Conservation (phyloP, 1,140 invertebrate species). For the Tetramorium simillimum region DNA sequence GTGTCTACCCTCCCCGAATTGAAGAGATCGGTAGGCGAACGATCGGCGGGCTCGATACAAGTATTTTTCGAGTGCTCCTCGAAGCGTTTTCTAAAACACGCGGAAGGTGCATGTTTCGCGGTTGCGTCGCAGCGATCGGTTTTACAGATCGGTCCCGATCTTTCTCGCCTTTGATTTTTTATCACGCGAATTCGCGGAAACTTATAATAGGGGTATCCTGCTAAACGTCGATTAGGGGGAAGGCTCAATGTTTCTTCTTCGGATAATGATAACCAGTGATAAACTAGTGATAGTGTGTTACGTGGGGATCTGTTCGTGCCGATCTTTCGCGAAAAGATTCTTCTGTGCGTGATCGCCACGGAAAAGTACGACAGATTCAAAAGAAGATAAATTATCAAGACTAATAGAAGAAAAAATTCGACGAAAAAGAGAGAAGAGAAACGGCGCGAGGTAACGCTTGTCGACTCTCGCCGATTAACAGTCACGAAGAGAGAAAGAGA, state of each 20-base stretch:
- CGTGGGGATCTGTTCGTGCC: neutral
- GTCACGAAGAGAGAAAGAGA: conserved; percentile 37
- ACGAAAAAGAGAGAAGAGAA: conserved; percentile 9
- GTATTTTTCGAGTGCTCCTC: neutral
- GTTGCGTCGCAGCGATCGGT: neutral
- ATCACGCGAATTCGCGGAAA: neutral
- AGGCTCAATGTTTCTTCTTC: neutral
- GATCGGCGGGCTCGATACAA: neutral
- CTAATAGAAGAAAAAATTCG: neutral
- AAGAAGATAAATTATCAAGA: conserved; percentile 15
- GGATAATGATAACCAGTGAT: conserved; percentile 37
- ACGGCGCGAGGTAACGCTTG: conserved; percentile 66
- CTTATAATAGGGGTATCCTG: neutral
- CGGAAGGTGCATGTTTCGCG: neutral
- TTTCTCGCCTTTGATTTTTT: neutral
- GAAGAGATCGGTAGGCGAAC: conserved; percentile 17
- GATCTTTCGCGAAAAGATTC: conserved; percentile 43
- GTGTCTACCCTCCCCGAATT: conserved; percentile 52
- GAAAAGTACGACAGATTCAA: conserved; percentile 43
- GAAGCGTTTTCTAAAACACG: neutral
- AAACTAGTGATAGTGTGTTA: conserved; percentile 45
- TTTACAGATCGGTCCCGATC: neutral
- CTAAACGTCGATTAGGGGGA: neutral
- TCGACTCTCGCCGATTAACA: conserved; percentile 71
- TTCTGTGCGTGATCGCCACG: conserved; percentile 19